phyloP scores from a whole-genome alignment of 1,140 invertebrate genomes.

The Metaphire vulgaris region DNA sequence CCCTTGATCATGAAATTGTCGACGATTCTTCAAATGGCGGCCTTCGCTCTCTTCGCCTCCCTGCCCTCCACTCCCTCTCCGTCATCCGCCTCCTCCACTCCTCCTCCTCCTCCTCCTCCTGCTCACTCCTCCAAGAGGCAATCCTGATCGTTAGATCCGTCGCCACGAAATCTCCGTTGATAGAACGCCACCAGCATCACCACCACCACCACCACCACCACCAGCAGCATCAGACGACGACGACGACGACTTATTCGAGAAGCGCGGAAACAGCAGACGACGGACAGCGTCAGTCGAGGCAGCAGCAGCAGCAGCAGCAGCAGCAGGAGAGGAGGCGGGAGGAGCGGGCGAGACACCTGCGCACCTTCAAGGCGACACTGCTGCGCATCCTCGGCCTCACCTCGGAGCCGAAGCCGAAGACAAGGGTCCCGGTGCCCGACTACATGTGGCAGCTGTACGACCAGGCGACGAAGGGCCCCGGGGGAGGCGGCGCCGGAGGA shows the following conservation, averaged over 20 bases:
- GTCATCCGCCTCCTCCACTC: background rate
- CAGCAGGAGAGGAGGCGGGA: background rate
- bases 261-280: background rate
- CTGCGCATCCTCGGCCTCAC: background rate
- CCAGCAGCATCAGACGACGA: too few relatives aligned
- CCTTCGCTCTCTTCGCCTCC: background rate
- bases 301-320: background rate
- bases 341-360: too few relatives aligned
- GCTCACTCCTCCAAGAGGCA: background rate
- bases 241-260: background rate
- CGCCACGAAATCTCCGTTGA: background rate
- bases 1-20: background rate
- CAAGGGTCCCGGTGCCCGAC: conserved; percentile 1
- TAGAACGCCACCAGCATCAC: too few relatives aligned
- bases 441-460: conserved; percentile 11
- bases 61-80: background rate
- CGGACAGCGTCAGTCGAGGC: background rate
- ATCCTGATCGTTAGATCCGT: background rate
- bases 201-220: too few relatives aligned
- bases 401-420: background rate
- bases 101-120: background rate
- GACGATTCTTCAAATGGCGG: background rate
- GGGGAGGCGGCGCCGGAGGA: too few relatives aligned
- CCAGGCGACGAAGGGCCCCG: background rate
- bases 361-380: background rate